Conservation (phyloP, 2,888 invertebrate genomes). For the Ischnus inquisitorius region DNA sequence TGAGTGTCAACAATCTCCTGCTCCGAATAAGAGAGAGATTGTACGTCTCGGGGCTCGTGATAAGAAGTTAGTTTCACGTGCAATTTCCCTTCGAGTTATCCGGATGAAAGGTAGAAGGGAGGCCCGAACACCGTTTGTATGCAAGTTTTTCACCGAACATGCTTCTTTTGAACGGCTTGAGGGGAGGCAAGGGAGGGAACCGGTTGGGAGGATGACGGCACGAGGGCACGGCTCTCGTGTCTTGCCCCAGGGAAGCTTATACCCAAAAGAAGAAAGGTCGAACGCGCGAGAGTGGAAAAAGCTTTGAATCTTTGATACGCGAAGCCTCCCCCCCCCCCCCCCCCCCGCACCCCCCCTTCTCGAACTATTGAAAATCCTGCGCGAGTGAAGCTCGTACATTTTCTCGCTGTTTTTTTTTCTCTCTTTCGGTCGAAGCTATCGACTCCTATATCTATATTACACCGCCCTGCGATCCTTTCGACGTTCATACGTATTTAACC, state of each 20-base stretch:
- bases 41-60: slow-evolving; percentile 48
- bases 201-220: neutral
- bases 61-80: slow-evolving; percentile 67
- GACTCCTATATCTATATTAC: too few species aligned
- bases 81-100: slow-evolving; percentile 68
- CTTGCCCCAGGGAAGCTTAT: slow-evolving; percentile 15
- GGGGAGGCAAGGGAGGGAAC: slow-evolving; percentile 23
- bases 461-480: too few species aligned
- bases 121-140: slow-evolving; percentile 3
- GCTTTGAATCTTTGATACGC: neutral
- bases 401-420: neutral
- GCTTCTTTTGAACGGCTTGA: slow-evolving; percentile 24
- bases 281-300: neutral
- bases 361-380: too few species aligned
- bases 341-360: too few species aligned
- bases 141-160: neutral
- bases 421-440: too few species aligned
- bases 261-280: slow-evolving; percentile 15
- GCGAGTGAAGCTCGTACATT: too few species aligned
- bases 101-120: slow-evolving; percentile 30
- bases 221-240: slow-evolving; percentile 8
- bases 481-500: too few species aligned
- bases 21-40: neutral
- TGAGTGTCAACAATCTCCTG: neutral
- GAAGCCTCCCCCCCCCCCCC: too few species aligned